Conservation (phyloP, 2,888 invertebrate genomes). For the Podotricha telesiphe region DNA sequence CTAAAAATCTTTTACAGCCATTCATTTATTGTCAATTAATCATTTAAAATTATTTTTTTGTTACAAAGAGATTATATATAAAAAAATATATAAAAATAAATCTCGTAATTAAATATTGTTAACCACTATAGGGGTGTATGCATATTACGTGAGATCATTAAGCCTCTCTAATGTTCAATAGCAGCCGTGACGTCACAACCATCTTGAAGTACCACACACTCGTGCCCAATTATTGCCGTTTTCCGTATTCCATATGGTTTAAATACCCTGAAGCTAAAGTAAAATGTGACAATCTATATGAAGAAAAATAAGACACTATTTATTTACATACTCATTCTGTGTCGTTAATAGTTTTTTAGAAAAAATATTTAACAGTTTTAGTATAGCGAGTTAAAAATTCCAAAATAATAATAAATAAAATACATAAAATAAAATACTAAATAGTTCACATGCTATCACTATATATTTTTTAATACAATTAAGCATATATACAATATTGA, state of each 20-base stretch:
- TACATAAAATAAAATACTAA: no score
- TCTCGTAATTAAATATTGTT: no score
- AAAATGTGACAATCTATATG: slow-evolving; percentile 1
- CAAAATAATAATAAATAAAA: no score
- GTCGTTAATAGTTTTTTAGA: not conserved
- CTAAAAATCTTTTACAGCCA: no score
- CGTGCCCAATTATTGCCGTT: slow-evolving; percentile 35
- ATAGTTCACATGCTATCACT: no score
- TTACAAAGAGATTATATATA: no score
- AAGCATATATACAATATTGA: no score
- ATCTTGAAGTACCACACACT: slow-evolving; percentile 5
- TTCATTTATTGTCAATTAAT: no score
- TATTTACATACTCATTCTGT: not conserved
- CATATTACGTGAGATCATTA: not conserved
- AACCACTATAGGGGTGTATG: no score
- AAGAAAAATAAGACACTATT: not conserved
- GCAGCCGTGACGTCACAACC: slow-evolving; percentile 30
- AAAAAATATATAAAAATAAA: no score
- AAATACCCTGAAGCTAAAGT: slow-evolving; percentile 1
- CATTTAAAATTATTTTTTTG: no score
- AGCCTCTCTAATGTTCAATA: slow-evolving; percentile 9
- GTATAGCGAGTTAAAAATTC: not conserved
- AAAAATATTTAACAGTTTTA: not conserved
- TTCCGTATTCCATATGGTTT: slow-evolving; percentile 13
- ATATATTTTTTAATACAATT: no score